phyloP scores from a whole-genome alignment of 2,797 vertebrate genomes.

The Taeniopygia guttata region DNA sequence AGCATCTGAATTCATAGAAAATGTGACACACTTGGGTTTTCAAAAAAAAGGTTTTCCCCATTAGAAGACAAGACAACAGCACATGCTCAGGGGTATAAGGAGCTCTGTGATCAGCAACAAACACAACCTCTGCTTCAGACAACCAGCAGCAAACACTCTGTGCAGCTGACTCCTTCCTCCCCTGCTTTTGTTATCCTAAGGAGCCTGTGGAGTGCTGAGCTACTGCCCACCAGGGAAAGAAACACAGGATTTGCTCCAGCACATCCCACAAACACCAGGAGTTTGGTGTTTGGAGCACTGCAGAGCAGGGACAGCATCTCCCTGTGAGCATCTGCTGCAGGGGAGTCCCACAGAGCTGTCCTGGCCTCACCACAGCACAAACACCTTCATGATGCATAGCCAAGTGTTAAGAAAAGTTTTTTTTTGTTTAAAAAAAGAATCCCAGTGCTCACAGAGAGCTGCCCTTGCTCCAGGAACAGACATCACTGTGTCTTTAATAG shows the following conservation, averaged over 20 bases:
- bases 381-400: not conserved
- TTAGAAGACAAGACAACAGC: constrained; percentile 1
- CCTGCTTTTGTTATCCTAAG: not conserved
- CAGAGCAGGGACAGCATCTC: not conserved
- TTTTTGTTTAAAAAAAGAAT: not conserved
- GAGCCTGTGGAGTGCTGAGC: not conserved
- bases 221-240: not conserved
- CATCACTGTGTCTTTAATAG: not conserved
- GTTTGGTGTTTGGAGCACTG: not conserved
- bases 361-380: not conserved
- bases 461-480: not conserved
- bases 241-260: no score
- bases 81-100: not conserved
- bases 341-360: not conserved
- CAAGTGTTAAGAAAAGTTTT: not conserved
- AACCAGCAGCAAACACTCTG: not conserved
- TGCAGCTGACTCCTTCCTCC: not conserved
- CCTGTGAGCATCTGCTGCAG: not conserved
- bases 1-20: constrained; percentile 64
- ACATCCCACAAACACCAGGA: not conserved
- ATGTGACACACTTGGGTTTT: constrained; percentile 16
- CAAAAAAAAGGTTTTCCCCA: not conserved
- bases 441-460: not conserved
- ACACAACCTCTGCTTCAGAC: not conserved
- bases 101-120: not conserved